Conservation (phyloP, 2,888 invertebrate species). For the Acrobasis suavella region DNA sequence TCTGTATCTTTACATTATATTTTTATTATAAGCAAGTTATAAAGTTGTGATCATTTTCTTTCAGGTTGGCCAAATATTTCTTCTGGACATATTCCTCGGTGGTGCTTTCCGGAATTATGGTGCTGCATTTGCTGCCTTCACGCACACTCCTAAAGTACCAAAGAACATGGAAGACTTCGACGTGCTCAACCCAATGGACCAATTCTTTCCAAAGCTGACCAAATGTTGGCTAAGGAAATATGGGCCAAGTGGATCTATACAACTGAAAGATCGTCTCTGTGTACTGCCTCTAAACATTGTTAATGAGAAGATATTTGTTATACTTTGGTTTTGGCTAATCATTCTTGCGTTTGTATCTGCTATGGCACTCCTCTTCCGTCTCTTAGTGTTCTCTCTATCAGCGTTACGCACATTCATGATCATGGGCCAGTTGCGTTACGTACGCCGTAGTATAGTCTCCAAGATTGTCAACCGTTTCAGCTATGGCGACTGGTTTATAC, state of each 20-base stretch:
- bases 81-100: conserved; percentile 85
- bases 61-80: conserved; percentile 86
- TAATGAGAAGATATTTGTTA: conserved; percentile 89
- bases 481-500: conserved; percentile 90
- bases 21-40: too few relatives aligned
- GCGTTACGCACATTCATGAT: conserved; percentile 84
- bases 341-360: conserved; percentile 84
- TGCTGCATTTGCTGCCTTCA: conserved; percentile 75
- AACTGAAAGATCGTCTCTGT: conserved; percentile 85
- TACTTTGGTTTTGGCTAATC: conserved; percentile 89
- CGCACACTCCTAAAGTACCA: conserved; percentile 58
- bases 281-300: conserved; percentile 90
- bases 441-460: conserved; percentile 76
- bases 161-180: conserved; percentile 53
- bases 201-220: conserved; percentile 86
- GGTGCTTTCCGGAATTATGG: conserved; percentile 85
- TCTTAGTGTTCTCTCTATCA: conserved; percentile 78
- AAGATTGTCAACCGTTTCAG: conserved; percentile 78
- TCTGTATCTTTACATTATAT: too few relatives aligned
- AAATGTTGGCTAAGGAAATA: conserved; percentile 83
- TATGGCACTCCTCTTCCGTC: conserved; percentile 85
- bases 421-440: conserved; percentile 82
- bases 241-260: conserved; percentile 83
- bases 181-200: conserved; percentile 85
- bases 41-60: too few relatives aligned